Conservation (phyloP, 2,888 invertebrate species). For the Suillia variegata region DNA sequence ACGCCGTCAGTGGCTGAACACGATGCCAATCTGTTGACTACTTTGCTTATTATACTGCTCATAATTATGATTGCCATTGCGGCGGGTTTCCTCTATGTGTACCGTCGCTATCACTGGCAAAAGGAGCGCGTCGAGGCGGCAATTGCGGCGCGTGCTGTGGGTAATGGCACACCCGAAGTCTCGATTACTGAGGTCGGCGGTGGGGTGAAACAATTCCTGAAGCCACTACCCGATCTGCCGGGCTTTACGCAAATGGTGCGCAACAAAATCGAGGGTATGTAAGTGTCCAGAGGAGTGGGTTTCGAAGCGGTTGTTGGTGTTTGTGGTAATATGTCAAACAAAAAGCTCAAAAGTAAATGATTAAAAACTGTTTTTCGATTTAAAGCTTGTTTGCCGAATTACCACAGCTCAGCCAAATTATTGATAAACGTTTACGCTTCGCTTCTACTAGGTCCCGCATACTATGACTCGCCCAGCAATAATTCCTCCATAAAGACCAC, state of each 20-base stretch:
- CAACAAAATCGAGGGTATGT: conserved; percentile 58
- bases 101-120: conserved; percentile 46
- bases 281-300: conserved; percentile 41
- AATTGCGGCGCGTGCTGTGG: conserved; percentile 32
- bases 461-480: conserved; percentile 59
- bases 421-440: background rate
- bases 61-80: conserved; percentile 50
- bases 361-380: no score
- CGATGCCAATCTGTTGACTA: conserved; percentile 49
- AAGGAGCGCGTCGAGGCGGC: conserved; percentile 45
- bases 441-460: conserved; percentile 45
- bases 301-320: background rate
- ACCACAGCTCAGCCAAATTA: no score
- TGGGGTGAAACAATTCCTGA: conserved; percentile 48
- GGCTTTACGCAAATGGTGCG: conserved; percentile 47
- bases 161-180: conserved; percentile 30
- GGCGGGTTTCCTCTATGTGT: conserved; percentile 52
- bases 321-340: no score
- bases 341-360: no score
- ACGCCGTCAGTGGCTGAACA: conserved; percentile 38
- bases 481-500: conserved; percentile 47
- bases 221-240: conserved; percentile 55
- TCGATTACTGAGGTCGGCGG: conserved; percentile 35
- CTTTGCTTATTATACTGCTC: conserved; percentile 48
- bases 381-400: conserved; percentile 17